Percentiles rank a stretch among this genome's conserved stretches.
Conservation (phyloP, 2,797 vertebrate species). For the Xenentodon cancila region DNA sequence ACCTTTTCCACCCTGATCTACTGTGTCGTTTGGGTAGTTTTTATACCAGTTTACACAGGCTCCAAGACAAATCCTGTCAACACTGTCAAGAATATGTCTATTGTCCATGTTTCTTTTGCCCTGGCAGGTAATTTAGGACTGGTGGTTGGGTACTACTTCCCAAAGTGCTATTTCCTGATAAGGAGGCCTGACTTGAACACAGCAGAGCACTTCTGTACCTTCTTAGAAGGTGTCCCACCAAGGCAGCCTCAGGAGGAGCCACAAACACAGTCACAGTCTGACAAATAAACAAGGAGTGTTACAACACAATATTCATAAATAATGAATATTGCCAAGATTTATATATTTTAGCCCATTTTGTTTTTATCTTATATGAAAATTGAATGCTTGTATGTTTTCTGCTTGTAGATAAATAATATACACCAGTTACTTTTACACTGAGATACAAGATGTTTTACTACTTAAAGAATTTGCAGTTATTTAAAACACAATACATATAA, state of each 20-base stretch:
- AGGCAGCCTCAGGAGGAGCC: constrained; percentile 58
- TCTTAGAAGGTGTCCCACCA: constrained; percentile 62
- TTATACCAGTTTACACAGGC: constrained; percentile 83
- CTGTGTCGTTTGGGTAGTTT: constrained; percentile 86
- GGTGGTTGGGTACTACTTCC: constrained; percentile 81
- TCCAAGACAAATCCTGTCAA: constrained; percentile 37
- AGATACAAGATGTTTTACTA: no score
- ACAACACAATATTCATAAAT: no score
- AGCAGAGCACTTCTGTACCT: constrained; percentile 81
- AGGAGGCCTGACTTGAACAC: constrained; percentile 84
- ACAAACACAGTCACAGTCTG: constrained; percentile 36
- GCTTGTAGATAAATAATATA: no score
- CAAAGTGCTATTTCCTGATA: constrained; percentile 88
- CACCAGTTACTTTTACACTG: no score
- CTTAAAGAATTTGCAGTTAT: no score
- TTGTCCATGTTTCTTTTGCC: constrained; percentile 76
- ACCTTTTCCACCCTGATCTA: constrained; percentile 85
- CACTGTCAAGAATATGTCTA: constrained; percentile 36
- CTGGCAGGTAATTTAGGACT: constrained; percentile 81
- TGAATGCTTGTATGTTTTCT: no score
- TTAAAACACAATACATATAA: no score
- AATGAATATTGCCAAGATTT: no score
- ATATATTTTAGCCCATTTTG: no score
- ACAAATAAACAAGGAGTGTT: neutral
- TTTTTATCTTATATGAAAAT: no score